Evolutionary conservation across 1,140 invertebrate species (phyloP), one percentile per base, ranked within the genome.

Genomic region (Akabosia matsudoensis): DNA sequence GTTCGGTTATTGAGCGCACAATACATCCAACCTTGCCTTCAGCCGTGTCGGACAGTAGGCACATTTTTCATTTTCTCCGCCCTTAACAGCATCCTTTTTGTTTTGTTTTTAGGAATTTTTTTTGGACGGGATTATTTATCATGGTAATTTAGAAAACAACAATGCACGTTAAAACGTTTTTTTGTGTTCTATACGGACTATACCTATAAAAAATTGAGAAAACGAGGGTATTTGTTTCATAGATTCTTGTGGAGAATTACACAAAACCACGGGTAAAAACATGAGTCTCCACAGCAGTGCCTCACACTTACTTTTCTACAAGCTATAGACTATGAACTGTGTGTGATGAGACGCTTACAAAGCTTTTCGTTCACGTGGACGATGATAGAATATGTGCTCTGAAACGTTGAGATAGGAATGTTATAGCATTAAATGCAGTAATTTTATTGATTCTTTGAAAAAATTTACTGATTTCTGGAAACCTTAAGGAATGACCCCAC

Each of bases 21-120:
- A n/a, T n/a, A n/a, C n/a, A n/a, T n/a, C n/a, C n/a, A n/a, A n/a
- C n/a, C n/a, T n/a, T n/a, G n/a, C n/a, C n/a, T n/a, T n/a, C n/a
- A n/a, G n/a, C 37, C 18, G 37, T 7, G 37, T 10, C 37, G 37
- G 37, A 70, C 74, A 45, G 18, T 70, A 75, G 70, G 45, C 64
- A 70, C 74, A 75, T 75, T 75, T 75, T 75, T 75, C 74, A 75
- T 75, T 51, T 75, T 37, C 52, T 75, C 61, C 52, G 33, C 34
- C 73, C 64, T 74, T 56, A 64, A 56, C 33, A n/a, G n/a, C 33
- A 75, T 67, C 61, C 30, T 30, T 16, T 67, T 67, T 67, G 31
- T 30, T 67, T 67, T 67, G 61, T 67, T 67, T 67, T 67, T 30
- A 67, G 54, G 61, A 67, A 30, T 30, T 45, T n/a, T 10, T 67